Evolutionary conservation across 2,113 vertebrate genomes (phyloP), one percentile per base, ranked within the genome.

Genomic region (Willisornis vidua): DNA sequence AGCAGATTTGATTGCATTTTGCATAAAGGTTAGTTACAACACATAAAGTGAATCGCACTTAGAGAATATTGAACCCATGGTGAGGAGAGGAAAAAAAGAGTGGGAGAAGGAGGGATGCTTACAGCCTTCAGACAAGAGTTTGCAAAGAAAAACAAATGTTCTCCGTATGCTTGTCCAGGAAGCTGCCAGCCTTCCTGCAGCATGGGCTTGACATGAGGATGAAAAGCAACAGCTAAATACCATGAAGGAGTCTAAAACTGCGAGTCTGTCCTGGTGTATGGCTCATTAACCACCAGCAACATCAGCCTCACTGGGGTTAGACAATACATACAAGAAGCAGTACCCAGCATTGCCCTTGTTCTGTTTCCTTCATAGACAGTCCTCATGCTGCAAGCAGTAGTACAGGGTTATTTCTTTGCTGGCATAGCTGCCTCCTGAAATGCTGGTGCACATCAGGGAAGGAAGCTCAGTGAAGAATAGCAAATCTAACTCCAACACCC

Each of bases 251-350:
- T 46, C 55, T 48, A 58, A 35, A 73, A 39, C 6, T 26, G 15
- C 9, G 10, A 4, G 5, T 48, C 35, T 86, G 25, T 51, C 23
- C 28, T 1, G 2, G 9, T 19, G 28, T 20, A 3, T 9, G 22
- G 20, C 17, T 74, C 37, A 48, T 11, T 43, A 81, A 17, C 25
- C 49, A 63, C 11, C 35, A 35, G 43, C 18, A 16, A 14, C 5
- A 33, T 9, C 7, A 3, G 28, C 13, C 6, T 39, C n/a, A 10
- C 28, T 37, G 54, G 23, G 5, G 4, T 33, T 62, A 45, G 28
- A 9, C 17, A 33, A 25, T 3, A 33, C 0, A 0, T 15, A 24
- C 0, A 1, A 59, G 23, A 85, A 63, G 43, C 5, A 31, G 4
- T 12, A 45, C 14, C 20, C 68, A 51, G 15, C 13, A 20, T 6